These are phyloP conservation scores for Holcopasites calliopsidis DNA, from an alignment of 1,140 invertebrate genomes.

Conservation along the genomic window DNA sequence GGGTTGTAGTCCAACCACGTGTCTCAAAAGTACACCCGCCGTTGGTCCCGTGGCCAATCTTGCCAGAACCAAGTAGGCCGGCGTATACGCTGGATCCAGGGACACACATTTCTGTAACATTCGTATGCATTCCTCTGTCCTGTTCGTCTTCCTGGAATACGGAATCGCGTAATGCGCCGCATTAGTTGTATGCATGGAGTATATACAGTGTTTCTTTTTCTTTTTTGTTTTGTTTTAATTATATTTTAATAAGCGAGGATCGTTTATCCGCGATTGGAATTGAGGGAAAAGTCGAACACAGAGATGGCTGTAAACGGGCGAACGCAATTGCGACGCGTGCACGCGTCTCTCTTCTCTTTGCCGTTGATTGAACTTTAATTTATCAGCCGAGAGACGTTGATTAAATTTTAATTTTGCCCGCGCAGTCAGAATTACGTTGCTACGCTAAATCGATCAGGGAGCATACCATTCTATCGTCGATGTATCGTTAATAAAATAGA, in stretches of 20 bases:
- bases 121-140: constrained; percentile 82
- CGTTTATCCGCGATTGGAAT: too few species aligned
- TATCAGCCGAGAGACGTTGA: constrained; percentile 62
- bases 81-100: constrained; percentile 84
- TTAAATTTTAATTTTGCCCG: constrained; percentile 68
- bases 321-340: neutral
- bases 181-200: neutral
- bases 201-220: too few species aligned
- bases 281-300: too few species aligned
- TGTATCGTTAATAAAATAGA: constrained; percentile 53
- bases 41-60: constrained; percentile 80
- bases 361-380: constrained; percentile 65
- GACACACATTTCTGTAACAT: constrained; percentile 85
- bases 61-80: constrained; percentile 85
- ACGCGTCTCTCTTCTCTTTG: constrained; percentile 3
- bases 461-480: constrained; percentile 45
- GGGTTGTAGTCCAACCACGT: constrained; percentile 83
- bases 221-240: too few species aligned
- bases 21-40: constrained; percentile 79
- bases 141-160: constrained; percentile 83
- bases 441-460: constrained; percentile 59
- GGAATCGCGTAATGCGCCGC: neutral
- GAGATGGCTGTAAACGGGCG: neutral
- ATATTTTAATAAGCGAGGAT: too few species aligned
- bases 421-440: constrained; percentile 53